phyloP scores from a whole-genome alignment of 2,797 vertebrate genomes.

The Sebastes minor region DNA sequence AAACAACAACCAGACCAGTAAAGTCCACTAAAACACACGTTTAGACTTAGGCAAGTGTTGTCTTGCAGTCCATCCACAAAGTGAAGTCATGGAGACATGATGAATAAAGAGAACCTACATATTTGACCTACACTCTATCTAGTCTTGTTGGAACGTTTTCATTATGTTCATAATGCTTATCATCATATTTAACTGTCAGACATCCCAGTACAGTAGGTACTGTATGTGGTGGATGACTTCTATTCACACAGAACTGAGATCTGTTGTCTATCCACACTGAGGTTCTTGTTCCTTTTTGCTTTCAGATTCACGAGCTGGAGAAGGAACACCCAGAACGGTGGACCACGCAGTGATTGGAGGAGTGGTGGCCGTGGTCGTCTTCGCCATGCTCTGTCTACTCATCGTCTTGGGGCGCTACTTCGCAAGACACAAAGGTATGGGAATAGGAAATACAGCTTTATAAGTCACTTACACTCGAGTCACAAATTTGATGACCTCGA shows the following conservation, averaged over 20 bases:
- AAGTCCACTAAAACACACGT: neutral
- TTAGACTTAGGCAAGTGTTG: neutral
- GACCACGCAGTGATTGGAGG: constrained; percentile 98
- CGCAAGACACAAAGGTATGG: constrained; percentile 98
- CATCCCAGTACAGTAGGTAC: neutral
- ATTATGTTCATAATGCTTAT: neutral
- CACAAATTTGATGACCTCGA: rapidly evolving
- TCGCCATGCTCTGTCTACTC: constrained; percentile 97
- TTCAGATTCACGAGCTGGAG: constrained; percentile 95
- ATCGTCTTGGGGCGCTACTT: constrained; percentile 98
- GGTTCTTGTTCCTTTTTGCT: neutral
- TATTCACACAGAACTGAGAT: too few species aligned
- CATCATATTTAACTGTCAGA: constrained; percentile 7
- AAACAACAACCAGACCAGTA: neutral
- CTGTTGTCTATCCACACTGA: neutral
- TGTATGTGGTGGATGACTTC: neutral
- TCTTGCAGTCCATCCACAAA: neutral
- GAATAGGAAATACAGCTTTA: neutral
- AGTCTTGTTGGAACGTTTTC: neutral
- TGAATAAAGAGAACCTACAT: neutral
- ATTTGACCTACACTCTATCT: neutral
- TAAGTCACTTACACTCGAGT: too few species aligned
- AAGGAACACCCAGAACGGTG: constrained; percentile 91
- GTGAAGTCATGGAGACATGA: too few species aligned
- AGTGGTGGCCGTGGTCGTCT: constrained; percentile 97